Evolutionary conservation across 2,113 vertebrate genomes (phyloP), one percentile per base, ranked within the genome.

Genomic region (Equus quagga): DNA sequence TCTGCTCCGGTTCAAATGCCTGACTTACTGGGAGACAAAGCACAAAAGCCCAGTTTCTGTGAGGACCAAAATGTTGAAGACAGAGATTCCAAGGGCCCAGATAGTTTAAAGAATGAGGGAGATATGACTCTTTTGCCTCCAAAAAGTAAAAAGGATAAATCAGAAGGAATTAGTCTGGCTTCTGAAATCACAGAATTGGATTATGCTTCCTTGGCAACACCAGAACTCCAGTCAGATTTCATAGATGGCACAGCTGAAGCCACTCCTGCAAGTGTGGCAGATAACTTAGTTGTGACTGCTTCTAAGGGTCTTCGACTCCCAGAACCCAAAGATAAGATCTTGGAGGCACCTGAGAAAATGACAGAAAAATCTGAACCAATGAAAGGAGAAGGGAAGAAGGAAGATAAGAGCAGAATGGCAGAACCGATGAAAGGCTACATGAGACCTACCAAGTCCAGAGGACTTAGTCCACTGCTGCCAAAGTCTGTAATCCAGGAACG

Each of bases 361-460:
- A 85, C 28, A 1, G 97, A 56, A 23, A 92, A 24, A 15, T 0
- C 15, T 8, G 97, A 94, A 0, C 73, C 82, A 17, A 96, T 41
- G 36, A 41, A 41, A 41, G 87, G 89, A 28, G 98, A 97, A 91
- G 76, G 76, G 0, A 98, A 97, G 92, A 98, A 88, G 0, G 98
- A 97, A 60, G 98, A 97, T 31, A 86, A 90, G 64, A 51, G 8
- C 21, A 98, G 93, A 97, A 92, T 70, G 1, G 28, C 96, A 0
- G 98, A 98, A 18, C 97, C 95, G 6, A 8, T 99, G 5, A 99
- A 98, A 97, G 98, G 99, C 97, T 99, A 99, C 98, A 98, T 99
- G 99, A 98, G 99, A 94, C 98, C 99, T 60, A 99, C 99, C 0
- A 99, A 98, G 89, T 86, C 99, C 0, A 97, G 99, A 31, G 99